Evolutionary conservation across 2,888 invertebrate genomes (phyloP), one percentile per base, ranked within the genome.

Genomic region (Drosophila borborema): DNA sequence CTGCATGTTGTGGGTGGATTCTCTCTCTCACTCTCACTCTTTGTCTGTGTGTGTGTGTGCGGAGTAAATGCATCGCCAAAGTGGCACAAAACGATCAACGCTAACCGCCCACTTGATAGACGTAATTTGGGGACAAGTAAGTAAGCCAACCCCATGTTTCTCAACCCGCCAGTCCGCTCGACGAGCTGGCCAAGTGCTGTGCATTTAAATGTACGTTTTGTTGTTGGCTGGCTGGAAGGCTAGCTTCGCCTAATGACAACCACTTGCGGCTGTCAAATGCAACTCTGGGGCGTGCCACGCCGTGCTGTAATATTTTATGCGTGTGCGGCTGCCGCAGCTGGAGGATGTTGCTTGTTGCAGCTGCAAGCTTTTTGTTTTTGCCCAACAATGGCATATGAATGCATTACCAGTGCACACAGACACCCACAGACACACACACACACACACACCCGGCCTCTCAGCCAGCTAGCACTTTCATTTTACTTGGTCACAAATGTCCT

Each of bases 211-310:
- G 83, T 74, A 80, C 86, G 81, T 81, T 87, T 74, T 89, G 80
- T 76, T 76, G 77, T 74, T 79, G 74, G 68, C 72, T 68, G 64
- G 67, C 60, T 67, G 68, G 68, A 53, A 69, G 53, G 65, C 64
- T 70, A 56, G 65, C 64, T 70, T 81, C 70, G 67, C 89, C 77
- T 86, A 86, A 86, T 86, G 89, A 89, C 88, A 86, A 88, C 88
- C 90, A 88, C 90, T 82, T 89, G 88, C 86, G 90, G 86, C 90
- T 89, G 86, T 89, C 90, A 86, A 85, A 87, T 86, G 88, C 89
- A 86, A 80, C 78, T 68, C 74, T 81, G 84, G 74, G 74, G 74
- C 75, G 73, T 80, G 75, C 67, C 79, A 82, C 81, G 79, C 84
- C 81, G 81, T 62, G 79, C 71, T 85, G 79, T 89, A 86, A 85